Evolutionary conservation across 2,113 vertebrate genomes (phyloP), one percentile per base, ranked within the genome.

Genomic region (Silurus glanis): DNA sequence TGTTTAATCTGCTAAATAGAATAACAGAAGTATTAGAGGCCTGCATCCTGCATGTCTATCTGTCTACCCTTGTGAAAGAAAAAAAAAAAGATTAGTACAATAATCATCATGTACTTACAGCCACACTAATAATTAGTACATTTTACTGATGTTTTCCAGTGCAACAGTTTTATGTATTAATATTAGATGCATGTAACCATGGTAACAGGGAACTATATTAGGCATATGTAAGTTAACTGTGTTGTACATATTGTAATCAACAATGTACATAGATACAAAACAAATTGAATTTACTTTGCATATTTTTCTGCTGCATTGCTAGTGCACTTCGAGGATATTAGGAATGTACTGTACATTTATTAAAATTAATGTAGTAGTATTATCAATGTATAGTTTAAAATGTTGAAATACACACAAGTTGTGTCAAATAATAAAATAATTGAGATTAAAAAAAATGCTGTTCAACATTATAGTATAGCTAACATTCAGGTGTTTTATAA

Each of bases 1-100:
- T 69, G 64, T 83, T 67, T 83, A 69, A 67, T 76, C 51, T 76
- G 49, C 23, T 76, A n/a, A 76, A 82, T 53, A 67, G 49, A 53
- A 55, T 82, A 67, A 67, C 49, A 25, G 49, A 67, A n/a, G 49
- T 76, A 55, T 55, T 55, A 53, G 6, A 55, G 49, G 10, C 13
- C 9, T 55, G 12, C 23, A 76, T 53, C 21, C 5, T 53, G 6
- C 49, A 14, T 75, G 23, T 55, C 49, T 55, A 23, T 51, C 9
- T 51, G 19, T 51, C 47, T 51, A 49, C 9, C 10, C 47, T 6
- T 13, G 12, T 25, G 21, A 51, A 23, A 75, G 37, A 37, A 37
- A 37, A 37, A 37, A 37, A 75, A 23, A 13, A 76, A 13, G 55
- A 80, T 14, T 56, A 79, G 53, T 19, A 17, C 51, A 78, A 9